phyloP scores from a whole-genome alignment of 2,888 invertebrate genomes.

The Drosophila neotestacea region DNA sequence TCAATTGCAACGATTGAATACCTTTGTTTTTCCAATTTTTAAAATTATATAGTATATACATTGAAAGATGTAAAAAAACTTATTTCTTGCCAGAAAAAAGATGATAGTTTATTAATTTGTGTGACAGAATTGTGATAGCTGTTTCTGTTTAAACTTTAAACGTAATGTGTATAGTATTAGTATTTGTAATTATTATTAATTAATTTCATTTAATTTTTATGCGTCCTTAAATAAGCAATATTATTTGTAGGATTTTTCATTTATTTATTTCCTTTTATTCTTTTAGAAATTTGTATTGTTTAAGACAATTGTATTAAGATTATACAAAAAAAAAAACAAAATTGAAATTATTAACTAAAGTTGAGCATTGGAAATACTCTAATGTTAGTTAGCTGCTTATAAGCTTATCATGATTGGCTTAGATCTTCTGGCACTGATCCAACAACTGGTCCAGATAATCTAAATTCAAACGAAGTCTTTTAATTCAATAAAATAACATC shows the following conservation, averaged over 20 bases:
- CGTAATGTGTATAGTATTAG: conserved; percentile 36
- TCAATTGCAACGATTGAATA: conserved; percentile 28
- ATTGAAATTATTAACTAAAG: conserved; percentile 5
- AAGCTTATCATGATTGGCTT: conserved; percentile 8
- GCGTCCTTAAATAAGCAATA: conserved; percentile 35
- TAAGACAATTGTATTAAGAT: conserved; percentile 12
- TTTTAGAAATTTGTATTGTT: neutral
- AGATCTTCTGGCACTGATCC: neutral
- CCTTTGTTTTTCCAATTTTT: conserved; percentile 14
- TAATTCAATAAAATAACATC: conserved; percentile 3
- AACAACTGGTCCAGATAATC: neutral
- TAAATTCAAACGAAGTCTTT: neutral
- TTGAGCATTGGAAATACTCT: conserved; percentile 1
- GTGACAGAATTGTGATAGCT: conserved; percentile 54
- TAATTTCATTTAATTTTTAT: conserved; percentile 11
- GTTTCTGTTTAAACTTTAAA: conserved; percentile 42
- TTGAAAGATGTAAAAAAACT: neutral
- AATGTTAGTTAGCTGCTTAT: conserved; percentile 14
- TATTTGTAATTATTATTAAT: conserved; percentile 11
- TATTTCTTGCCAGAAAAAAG: conserved; percentile 46
- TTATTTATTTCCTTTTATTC: conserved; percentile 1
- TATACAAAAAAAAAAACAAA: neutral
- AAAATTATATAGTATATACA: conserved; percentile 13
- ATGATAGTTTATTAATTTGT: conserved; percentile 30
- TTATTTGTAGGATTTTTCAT: conserved; percentile 14